phyloP scores from a whole-genome alignment of 2,113 vertebrate species.

The Apodemus speciosus region DNA sequence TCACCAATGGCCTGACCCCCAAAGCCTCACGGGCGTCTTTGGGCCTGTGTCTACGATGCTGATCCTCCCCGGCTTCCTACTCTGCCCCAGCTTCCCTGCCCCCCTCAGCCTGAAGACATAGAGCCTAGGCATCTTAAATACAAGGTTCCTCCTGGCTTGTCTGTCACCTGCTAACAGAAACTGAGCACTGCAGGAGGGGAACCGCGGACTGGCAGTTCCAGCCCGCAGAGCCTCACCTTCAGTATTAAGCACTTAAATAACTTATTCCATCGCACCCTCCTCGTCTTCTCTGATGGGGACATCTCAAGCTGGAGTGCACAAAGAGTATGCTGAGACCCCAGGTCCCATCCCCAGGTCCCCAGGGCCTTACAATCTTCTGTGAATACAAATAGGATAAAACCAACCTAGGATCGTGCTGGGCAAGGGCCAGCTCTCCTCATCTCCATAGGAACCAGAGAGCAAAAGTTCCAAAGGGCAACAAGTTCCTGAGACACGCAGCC shows the following conservation, averaged over 20 bases:
- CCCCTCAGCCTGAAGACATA: neutral
- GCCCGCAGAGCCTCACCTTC: neutral
- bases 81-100: neutral
- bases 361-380: neutral
- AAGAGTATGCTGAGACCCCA: neutral
- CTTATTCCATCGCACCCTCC: too few relatives aligned
- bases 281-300: neutral
- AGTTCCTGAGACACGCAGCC: neutral
- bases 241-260: neutral
- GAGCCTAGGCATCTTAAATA: neutral
- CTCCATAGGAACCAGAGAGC: neutral
- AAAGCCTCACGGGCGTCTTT: neutral
- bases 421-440: neutral
- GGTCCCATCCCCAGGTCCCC: neutral
- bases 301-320: neutral
- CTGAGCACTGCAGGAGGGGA: neutral
- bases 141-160: neutral
- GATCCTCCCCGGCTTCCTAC: neutral
- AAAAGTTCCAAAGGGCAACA: neutral
- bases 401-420: neutral
- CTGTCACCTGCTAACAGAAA: neutral
- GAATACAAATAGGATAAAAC: neutral
- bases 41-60: neutral
- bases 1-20: neutral
- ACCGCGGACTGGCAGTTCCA: neutral